Base-by-base conservation (phyloP, 92 coral and sea anemone species). In the Phenganax stokvisi region DNA sequence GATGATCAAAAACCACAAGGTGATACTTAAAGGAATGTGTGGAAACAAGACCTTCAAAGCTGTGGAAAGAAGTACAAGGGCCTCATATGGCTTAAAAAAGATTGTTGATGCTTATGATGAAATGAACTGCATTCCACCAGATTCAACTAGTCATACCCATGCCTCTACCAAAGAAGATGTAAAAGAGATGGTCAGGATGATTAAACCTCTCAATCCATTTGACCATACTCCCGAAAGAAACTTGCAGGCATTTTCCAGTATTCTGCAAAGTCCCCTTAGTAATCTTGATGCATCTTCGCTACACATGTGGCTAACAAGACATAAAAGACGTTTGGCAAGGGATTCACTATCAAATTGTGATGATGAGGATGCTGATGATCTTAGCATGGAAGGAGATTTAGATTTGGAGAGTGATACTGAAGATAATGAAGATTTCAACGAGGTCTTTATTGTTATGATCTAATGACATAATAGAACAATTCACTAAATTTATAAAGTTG, bases 1-100 rank as follows among this genome's bases (percentile, higher is more conserved):
- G 53, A 12, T 10, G 28, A 60, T 74, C 3, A 51, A 68, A 11
- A 80, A 52, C 28, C 56, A 59, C 65, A 87, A 87, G 68, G 87
- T 28, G 11, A 62, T 74, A 3, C 78, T 87, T 16, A 72, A 56
- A 53, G 90, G 87, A 56, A 37, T 87, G 74, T 84, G 90, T 67
- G 87, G 83, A 6, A 87, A 87, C 76, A 84, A 87, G 71, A 84
- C 90, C 0, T 79, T 79, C 11, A 84, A 84, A 56, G 87, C 90
- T 13, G 90, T 87, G 2, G 77, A 87, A 75, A 80, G 90, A 31
- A 54, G 76, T 37, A 51, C 87, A 37, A 47, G 47, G 13, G 80
- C 80, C 12, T 53, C 83, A 25, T 70, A 84, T 71, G 71, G 84
- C 27, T 52, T 87, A 16, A 84, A 80, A 56, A 30, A 79, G 20